A percentile compares a stretch with the other conserved stretches of the same genome.
These are phyloP conservation scores for Ormyrus pomaceus DNA, from an alignment of 2,888 invertebrate genomes.

Conservation along the genomic window DNA sequence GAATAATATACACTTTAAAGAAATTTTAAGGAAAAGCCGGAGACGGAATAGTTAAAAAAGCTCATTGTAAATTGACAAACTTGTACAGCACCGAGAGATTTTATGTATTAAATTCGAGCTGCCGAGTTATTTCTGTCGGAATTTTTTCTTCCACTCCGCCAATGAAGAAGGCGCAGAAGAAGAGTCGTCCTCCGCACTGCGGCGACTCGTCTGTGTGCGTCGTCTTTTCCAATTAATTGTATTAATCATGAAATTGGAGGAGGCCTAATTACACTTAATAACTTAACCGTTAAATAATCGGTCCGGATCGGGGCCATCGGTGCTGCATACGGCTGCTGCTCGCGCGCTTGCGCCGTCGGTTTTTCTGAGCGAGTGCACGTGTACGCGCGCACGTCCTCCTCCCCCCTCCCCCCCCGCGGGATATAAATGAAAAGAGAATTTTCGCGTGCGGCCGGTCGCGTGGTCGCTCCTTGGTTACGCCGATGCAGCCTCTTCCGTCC, in stretches of 20 bases:
- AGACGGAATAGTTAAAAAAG: no score
- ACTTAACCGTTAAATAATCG: conserved; percentile 75
- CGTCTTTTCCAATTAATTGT: conserved; percentile 74
- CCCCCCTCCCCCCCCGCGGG: background rate
- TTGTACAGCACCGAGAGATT: no score
- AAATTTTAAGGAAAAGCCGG: no score
- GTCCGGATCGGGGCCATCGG: conserved; percentile 73
- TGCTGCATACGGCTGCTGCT: conserved; percentile 54
- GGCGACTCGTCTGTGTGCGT: background rate
- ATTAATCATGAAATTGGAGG: conserved; percentile 75
- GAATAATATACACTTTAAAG: no score
- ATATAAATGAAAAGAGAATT: background rate
- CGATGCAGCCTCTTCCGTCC: conserved; percentile 38
- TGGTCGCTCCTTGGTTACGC: background rate
- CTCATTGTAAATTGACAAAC: no score
- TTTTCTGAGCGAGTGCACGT: background rate
- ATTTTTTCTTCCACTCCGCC: background rate
- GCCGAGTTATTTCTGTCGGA: no score
- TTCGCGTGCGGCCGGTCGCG: background rate
- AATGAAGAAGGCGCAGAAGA: background rate
- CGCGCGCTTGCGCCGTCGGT: conserved; percentile 1
- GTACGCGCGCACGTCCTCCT: background rate
- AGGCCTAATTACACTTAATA: conserved; percentile 75
- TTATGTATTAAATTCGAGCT: no score
- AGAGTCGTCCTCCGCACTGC: background rate